Conservation (phyloP, 1,140 invertebrate species). For the Leptoteleia sp. region DNA sequence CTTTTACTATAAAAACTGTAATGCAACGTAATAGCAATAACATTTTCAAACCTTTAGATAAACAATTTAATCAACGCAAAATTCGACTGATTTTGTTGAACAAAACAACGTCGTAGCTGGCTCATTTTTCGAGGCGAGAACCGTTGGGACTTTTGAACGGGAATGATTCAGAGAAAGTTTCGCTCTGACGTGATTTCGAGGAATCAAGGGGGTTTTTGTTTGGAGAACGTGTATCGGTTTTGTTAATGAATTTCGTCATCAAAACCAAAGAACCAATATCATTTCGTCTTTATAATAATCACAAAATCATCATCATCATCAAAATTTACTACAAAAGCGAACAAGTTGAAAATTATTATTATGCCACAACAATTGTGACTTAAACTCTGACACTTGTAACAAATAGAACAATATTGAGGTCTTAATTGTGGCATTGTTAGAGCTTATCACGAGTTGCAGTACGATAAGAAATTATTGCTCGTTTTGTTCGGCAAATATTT, state of each 20-base stretch:
- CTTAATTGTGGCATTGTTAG: conserved; percentile 22
- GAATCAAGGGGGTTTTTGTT: conserved; percentile 58
- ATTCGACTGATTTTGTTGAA: background rate
- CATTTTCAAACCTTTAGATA: too few species aligned
- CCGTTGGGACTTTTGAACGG: conserved; percentile 40
- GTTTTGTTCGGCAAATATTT: background rate
- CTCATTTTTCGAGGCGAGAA: conserved; percentile 32
- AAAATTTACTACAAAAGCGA: background rate
- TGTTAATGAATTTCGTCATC: conserved; percentile 52
- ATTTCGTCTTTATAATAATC: too few species aligned
- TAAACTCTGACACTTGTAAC: too few species aligned
- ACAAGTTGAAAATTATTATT: too few species aligned
- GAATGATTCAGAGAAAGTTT: conserved; percentile 56
- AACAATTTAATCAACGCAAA: background rate
- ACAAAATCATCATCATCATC: too few species aligned
- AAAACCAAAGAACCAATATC: conserved; percentile 7
- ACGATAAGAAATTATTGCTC: conserved; percentile 13
- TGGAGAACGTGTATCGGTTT: conserved; percentile 41
- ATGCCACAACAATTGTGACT: too few species aligned
- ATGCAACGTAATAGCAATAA: too few species aligned
- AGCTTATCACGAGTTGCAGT: conserved; percentile 6
- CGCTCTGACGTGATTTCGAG: conserved; percentile 34
- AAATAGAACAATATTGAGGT: background rate
- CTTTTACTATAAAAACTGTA: too few species aligned
- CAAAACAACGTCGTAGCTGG: background rate